These are phyloP conservation scores for Setophaga petechia DNA, from an alignment of 2,113 vertebrate species.

Conservation along the genomic window DNA sequence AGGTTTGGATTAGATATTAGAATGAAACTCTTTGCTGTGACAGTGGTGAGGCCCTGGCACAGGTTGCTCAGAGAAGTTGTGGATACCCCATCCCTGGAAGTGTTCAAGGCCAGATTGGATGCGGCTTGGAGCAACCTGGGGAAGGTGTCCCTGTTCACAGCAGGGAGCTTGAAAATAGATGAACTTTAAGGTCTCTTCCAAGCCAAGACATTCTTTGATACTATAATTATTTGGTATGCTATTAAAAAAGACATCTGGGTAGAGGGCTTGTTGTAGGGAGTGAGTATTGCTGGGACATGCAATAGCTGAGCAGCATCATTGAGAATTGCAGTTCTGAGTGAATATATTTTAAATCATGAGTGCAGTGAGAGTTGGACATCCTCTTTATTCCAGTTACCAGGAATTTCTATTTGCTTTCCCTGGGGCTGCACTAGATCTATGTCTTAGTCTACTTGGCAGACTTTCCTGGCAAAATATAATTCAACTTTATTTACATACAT, in stretches of 20 bases:
- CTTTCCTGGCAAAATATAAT: neutral
- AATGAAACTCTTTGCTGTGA: neutral
- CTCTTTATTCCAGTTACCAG: neutral
- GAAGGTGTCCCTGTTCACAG: rapidly evolving
- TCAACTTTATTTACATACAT: neutral
- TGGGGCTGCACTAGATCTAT: neutral
- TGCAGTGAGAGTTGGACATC: neutral
- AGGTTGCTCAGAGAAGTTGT: neutral
- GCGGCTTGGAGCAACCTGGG: neutral
- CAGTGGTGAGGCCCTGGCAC: neutral
- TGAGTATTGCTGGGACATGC: neutral
- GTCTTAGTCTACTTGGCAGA: neutral
- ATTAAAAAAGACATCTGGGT: neutral
- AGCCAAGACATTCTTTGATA: neutral
- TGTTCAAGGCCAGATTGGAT: neutral
- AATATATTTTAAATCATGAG: neutral
- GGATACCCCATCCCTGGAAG: neutral
- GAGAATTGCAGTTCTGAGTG: neutral
- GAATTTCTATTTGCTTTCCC: neutral
- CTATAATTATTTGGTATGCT: neutral
- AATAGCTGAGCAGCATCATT: neutral
- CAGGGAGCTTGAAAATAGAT: neutral
- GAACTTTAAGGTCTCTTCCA: neutral
- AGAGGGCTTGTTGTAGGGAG: neutral
- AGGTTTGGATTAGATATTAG: neutral